These are phyloP conservation scores for Sebastes cheni DNA, from an alignment of 2,797 vertebrate genomes.

Conservation along the genomic window DNA sequence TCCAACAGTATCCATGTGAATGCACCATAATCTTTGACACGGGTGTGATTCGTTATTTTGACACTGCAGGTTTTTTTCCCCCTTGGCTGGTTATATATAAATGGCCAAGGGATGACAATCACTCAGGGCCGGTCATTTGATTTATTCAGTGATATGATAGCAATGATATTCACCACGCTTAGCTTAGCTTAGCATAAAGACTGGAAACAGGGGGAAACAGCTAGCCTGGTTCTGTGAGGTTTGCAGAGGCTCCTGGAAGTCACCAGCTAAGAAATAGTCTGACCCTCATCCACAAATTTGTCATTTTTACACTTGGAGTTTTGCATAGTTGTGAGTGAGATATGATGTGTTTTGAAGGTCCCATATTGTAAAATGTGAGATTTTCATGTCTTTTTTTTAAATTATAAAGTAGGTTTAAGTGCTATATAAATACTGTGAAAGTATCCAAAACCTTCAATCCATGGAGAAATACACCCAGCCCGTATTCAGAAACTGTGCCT, in stretches of 20 bases:
- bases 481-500: too few species aligned
- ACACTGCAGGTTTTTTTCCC: conserved; percentile 7
- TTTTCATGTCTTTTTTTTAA: too few species aligned
- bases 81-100: background rate
- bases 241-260: background rate
- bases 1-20: background rate
- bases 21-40: background rate
- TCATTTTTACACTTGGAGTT: background rate
- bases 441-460: too few species aligned
- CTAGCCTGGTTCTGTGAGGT: background rate
- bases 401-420: too few species aligned
- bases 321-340: background rate
- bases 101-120: background rate
- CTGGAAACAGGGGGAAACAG: background rate
- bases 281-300: background rate
- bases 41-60: conserved; percentile 19
- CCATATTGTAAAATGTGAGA: too few species aligned
- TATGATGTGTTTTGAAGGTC: background rate
- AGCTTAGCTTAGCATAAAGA: background rate
- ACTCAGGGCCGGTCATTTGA: conserved; percentile 9
- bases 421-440: too few species aligned
- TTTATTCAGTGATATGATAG: background rate
- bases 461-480: too few species aligned
- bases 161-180: background rate
- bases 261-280: background rate